Evolutionary conservation across 2,888 invertebrate genomes (phyloP).

Genomic region (Anaspis maculata): DNA sequence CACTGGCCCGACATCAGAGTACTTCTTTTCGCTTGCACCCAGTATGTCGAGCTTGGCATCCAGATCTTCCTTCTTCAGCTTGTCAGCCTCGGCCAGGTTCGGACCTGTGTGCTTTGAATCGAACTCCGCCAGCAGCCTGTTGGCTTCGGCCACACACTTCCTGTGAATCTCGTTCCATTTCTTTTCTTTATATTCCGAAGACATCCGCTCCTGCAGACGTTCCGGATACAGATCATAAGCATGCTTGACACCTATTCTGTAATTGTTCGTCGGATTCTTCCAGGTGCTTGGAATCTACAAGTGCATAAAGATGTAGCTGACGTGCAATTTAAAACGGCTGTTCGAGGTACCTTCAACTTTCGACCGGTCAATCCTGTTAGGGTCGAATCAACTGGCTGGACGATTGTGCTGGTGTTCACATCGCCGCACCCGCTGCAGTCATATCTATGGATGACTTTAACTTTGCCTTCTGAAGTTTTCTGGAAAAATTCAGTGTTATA

Average conservation of each 20-base stretch:
- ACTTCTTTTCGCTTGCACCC: constrained; percentile 78
- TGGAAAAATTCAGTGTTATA: constrained; percentile 46
- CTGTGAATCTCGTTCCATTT: constrained; percentile 82
- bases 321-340: no score
- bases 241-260: constrained; percentile 80
- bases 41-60: constrained; percentile 80
- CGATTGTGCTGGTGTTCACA: constrained; percentile 79
- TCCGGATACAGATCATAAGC: constrained; percentile 82
- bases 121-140: constrained; percentile 66
- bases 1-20: constrained; percentile 75
- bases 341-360: constrained; percentile 63
- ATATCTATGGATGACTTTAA: constrained; percentile 88
- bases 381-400: constrained; percentile 59
- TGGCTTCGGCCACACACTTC: constrained; percentile 66
- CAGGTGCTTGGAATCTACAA: constrained; percentile 68
- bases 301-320: no score
- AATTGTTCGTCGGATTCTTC: constrained; percentile 78
- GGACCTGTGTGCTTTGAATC: constrained; percentile 43
- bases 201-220: constrained; percentile 70
- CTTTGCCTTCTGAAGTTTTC: constrained; percentile 80
- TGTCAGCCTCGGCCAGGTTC: constrained; percentile 52
- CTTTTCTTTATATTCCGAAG: constrained; percentile 65
- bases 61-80: constrained; percentile 78
- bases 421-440: constrained; percentile 97
- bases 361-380: constrained; percentile 83